Conservation (phyloP, 2,797 vertebrate genomes). For the Lacerta agilis region DNA sequence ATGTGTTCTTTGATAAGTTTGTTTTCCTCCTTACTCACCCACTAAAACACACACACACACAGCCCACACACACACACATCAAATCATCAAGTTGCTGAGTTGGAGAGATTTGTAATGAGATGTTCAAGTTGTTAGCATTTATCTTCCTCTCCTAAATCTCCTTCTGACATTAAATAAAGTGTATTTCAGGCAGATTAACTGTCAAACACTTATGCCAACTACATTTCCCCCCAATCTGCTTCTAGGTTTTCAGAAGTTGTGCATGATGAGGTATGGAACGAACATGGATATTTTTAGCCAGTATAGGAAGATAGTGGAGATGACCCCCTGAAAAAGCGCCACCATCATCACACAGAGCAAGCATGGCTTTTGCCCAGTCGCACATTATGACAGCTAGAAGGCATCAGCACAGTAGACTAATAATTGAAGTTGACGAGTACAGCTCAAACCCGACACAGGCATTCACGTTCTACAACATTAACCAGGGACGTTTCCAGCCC, state of each 20-base stretch:
- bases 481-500: constrained; percentile 97
- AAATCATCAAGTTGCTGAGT: constrained; percentile 64
- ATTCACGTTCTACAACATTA: constrained; percentile 99
- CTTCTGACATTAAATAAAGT: constrained; percentile 54
- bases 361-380: constrained; percentile 94
- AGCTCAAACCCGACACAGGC: constrained; percentile 97
- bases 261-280: constrained; percentile 61
- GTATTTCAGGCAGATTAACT: constrained; percentile 53
- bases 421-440: constrained; percentile 95
- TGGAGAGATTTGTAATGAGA: constrained; percentile 64
- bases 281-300: constrained; percentile 73
- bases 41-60: constrained; percentile 17
- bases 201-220: constrained; percentile 56
- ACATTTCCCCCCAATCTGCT: constrained; percentile 60
- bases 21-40: constrained; percentile 5
- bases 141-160: constrained; percentile 34
- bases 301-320: constrained; percentile 74
- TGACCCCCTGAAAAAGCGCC: constrained; percentile 75
- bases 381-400: constrained; percentile 92
- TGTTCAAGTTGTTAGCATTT: constrained; percentile 51
- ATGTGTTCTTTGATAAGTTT: constrained; percentile 9
- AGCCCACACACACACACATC: constrained; percentile 2
- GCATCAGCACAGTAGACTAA: constrained; percentile 85
- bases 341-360: constrained; percentile 49
- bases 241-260: constrained; percentile 65